A percentile compares a stretch with the other conserved stretches of the same genome.
Conservation (phyloP, 2,113 vertebrate genomes). For the Ptychochromis oligacanthus region DNA sequence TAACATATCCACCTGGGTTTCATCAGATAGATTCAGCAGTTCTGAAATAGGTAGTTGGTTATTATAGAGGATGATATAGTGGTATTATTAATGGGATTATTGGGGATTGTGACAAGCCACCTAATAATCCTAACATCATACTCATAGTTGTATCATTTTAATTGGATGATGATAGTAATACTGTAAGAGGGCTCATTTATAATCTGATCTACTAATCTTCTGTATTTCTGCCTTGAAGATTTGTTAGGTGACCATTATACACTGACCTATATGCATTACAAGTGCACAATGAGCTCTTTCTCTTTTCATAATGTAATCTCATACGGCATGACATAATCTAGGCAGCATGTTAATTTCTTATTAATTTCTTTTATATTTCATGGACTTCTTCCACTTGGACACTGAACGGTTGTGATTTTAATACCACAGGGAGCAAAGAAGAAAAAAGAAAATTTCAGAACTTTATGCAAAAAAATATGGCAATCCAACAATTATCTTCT, state of each 20-base stretch:
- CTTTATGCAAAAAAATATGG: background rate
- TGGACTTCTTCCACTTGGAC: background rate
- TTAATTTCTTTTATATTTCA: background rate
- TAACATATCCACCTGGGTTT: background rate
- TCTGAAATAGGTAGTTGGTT: background rate
- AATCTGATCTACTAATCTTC: slow-evolving; percentile 42
- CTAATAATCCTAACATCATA: slow-evolving; percentile 15
- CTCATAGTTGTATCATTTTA: slow-evolving; percentile 14
- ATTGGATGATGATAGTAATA: slow-evolving; percentile 36
- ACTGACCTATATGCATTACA: background rate
- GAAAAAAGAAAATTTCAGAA: too few species aligned
- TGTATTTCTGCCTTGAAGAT: background rate
- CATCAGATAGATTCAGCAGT: background rate
- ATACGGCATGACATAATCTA: background rate
- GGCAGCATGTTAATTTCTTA: background rate
- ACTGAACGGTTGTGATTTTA: background rate
- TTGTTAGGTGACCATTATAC: background rate
- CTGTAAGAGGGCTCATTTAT: slow-evolving; percentile 16
- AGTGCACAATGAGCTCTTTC: background rate
- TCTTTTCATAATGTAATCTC: background rate
- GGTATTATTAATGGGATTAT: background rate
- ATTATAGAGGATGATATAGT: background rate
- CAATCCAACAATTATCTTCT: background rate
- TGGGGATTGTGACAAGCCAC: slow-evolving; percentile 10
- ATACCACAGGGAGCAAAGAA: background rate